A percentile compares a stretch with the other conserved stretches of the same genome.
Conservation (phyloP, 2,113 vertebrate species). For the Pleuronectes platessa region DNA sequence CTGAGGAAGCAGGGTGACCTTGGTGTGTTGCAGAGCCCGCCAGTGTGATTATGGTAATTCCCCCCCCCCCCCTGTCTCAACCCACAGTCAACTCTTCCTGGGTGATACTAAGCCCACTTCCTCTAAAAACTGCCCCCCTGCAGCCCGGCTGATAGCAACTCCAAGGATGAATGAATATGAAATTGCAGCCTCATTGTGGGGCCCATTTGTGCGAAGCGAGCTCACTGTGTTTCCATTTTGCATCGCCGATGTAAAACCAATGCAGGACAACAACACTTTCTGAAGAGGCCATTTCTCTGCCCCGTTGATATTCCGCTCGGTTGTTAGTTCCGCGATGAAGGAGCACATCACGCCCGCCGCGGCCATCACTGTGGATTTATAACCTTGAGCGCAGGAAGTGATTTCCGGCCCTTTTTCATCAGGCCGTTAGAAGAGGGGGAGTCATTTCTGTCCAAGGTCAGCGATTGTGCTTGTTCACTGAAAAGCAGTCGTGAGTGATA, state of each 20-base stretch:
- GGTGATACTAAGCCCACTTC: conserved; percentile 61
- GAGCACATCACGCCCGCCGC: conserved; percentile 8
- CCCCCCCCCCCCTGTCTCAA: conserved; percentile 27
- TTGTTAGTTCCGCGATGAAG: conserved; percentile 27
- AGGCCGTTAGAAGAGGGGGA: conserved; percentile 2
- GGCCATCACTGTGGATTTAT: conserved; percentile 18
- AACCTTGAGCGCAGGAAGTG: conserved; percentile 51
- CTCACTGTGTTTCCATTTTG: neutral
- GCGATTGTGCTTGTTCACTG: conserved; percentile 37
- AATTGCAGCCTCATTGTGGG: conserved; percentile 32
- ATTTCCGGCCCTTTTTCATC: conserved; percentile 31
- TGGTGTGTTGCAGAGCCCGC: conserved; percentile 65
- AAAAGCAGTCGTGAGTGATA: conserved; percentile 41
- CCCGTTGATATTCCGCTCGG: neutral
- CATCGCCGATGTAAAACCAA: conserved; percentile 12
- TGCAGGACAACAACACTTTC: neutral
- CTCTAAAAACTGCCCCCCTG: conserved; percentile 28
- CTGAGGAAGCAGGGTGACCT: conserved; percentile 69
- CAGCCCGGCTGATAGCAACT: neutral
- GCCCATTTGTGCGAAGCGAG: neutral
- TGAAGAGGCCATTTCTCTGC: conserved; percentile 14
- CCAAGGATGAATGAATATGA: conserved; percentile 29
- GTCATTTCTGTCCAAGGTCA: conserved; percentile 51
- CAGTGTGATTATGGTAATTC: conserved; percentile 70
- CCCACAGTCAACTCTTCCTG: conserved; percentile 45